These are phyloP conservation scores for Ceriagrion tenellum DNA, from an alignment of 2,888 invertebrate genomes.

Conservation along the genomic window DNA sequence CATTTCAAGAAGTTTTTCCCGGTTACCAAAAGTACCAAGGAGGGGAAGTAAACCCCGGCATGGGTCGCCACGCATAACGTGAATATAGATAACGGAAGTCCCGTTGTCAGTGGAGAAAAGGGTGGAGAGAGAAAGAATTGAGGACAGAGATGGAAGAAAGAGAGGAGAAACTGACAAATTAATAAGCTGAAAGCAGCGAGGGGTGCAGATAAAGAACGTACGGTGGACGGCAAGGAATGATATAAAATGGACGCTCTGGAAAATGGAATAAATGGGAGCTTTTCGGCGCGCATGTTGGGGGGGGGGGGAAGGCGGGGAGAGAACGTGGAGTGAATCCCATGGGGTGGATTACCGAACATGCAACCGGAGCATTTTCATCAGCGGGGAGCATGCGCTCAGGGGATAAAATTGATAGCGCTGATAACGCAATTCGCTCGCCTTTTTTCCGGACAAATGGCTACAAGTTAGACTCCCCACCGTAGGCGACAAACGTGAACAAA, in stretches of 20 bases:
- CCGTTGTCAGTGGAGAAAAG: background rate
- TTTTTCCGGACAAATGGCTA: background rate
- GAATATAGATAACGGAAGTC: too few relatives aligned
- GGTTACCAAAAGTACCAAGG: too few relatives aligned
- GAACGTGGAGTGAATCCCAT: background rate
- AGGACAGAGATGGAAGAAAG: background rate
- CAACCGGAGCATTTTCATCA: background rate
- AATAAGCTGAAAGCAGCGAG: slow-evolving; percentile 3
- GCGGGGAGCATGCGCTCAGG: background rate
- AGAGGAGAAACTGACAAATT: background rate
- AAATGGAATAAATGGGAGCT: background rate
- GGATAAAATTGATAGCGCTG: background rate
- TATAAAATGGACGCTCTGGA: background rate
- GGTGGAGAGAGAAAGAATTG: background rate
- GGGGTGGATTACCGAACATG: background rate
- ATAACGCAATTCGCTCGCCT: background rate
- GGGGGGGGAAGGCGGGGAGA: background rate
- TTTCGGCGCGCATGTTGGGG: background rate
- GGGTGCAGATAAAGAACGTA: background rate
- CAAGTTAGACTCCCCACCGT: too few relatives aligned
- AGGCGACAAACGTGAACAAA: background rate
- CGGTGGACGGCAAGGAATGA: background rate
- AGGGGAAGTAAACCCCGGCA: too few relatives aligned
- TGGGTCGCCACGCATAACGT: too few relatives aligned
- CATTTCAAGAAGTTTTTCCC: too few relatives aligned